phyloP scores from a whole-genome alignment of 2,888 invertebrate species.

The Rutpela maculata region DNA sequence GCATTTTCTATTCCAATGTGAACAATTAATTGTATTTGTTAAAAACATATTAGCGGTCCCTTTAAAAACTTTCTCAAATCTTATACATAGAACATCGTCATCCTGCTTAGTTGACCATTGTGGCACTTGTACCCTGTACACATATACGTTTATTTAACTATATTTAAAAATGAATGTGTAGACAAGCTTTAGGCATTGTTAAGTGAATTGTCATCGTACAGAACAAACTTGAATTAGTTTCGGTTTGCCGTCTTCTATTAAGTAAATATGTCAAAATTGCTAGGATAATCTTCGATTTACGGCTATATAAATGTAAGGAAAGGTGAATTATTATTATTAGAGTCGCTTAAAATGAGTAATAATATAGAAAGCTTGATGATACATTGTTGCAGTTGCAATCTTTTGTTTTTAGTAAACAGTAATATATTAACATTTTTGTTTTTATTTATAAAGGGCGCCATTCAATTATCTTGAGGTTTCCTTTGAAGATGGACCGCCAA shows the following conservation, averaged over 20 bases:
- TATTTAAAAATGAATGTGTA: slow-evolving; percentile 3
- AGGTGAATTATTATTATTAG: no score
- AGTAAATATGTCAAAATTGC: background rate
- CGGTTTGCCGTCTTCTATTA: background rate
- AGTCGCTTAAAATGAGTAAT: no score
- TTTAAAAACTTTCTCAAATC: background rate
- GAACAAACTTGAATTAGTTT: background rate
- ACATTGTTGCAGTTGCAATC: no score
- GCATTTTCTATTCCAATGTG: background rate
- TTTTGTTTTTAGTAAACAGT: no score
- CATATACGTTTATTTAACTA: background rate
- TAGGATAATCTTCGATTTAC: background rate
- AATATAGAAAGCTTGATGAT: no score
- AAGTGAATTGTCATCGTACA: background rate
- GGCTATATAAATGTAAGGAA: background rate
- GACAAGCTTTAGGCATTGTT: background rate
- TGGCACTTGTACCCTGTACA: background rate
- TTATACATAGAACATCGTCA: background rate
- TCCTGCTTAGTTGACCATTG: background rate
- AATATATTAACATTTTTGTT: no score
- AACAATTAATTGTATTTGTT: background rate
- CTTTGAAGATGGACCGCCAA: no score
- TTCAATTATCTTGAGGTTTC: no score
- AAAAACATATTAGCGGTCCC: background rate
- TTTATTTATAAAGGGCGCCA: no score